Conservation (phyloP, 2,888 invertebrate species). For the Oxyscelio sp. region DNA sequence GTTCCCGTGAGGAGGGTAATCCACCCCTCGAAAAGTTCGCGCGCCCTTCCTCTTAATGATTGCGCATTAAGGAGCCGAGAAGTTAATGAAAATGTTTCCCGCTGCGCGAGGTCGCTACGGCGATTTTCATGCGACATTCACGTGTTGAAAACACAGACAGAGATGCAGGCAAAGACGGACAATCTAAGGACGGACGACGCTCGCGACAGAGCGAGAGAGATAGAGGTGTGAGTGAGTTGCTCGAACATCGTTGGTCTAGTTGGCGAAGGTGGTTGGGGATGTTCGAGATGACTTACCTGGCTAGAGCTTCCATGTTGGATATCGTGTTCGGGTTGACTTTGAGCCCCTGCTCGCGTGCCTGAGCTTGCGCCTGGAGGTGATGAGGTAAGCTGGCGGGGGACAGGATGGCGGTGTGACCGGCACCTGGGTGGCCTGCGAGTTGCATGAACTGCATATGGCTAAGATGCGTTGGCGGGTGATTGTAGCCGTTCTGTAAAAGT, state of each 20-base stretch:
- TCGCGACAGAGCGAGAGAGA: conserved; percentile 5
- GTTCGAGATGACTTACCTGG: conserved; percentile 91
- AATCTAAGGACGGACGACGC: conserved; percentile 57
- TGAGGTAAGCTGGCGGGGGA: conserved; percentile 96
- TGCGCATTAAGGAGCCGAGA: conserved; percentile 66
- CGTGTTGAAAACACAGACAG: conserved; percentile 51
- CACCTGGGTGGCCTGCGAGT: conserved; percentile 93
- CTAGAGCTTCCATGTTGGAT: conserved; percentile 96
- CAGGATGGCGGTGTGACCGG: conserved; percentile 93
- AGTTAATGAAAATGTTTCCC: conserved; percentile 86
- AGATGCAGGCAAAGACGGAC: conserved; percentile 64
- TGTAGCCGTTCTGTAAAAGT: conserved; percentile 97
- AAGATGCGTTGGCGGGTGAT: conserved; percentile 96
- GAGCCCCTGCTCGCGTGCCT: conserved; percentile 94
- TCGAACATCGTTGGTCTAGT: neutral
- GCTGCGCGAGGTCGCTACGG: conserved; percentile 78
- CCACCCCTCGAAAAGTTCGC: conserved; percentile 38
- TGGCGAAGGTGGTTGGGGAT: neutral
- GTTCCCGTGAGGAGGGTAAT: conserved; percentile 64
- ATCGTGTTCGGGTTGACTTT: conserved; percentile 93
- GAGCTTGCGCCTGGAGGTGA: conserved; percentile 90
- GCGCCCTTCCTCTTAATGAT: conserved; percentile 51
- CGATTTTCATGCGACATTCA: conserved; percentile 62
- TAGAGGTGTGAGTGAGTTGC: conserved; percentile 18
- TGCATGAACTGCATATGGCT: conserved; percentile 99